Conservation (phyloP, 2,113 vertebrate genomes). For the Datnioides undecimradiatus region DNA sequence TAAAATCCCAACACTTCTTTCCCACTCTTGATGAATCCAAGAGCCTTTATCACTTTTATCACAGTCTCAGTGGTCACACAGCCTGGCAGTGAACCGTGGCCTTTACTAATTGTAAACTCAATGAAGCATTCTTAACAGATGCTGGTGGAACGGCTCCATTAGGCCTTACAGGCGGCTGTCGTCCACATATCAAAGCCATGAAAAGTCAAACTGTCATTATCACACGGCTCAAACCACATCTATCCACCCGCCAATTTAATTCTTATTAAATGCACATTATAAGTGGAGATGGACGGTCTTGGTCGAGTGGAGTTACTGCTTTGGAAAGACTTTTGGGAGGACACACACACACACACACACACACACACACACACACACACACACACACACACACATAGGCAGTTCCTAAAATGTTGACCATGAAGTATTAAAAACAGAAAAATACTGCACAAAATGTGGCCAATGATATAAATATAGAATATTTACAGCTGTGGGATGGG, state of each 20-base stretch:
- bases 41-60: conserved; percentile 28
- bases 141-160: conserved; percentile 83
- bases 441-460: not conserved
- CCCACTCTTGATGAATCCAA: not conserved
- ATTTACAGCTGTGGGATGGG: conserved; percentile 37
- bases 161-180: conserved; percentile 77
- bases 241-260: conserved; percentile 79
- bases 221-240: conserved; percentile 73
- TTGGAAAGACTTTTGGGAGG: conserved; percentile 72
- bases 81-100: conserved; percentile 77
- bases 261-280: conserved; percentile 85
- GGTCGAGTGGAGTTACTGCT: conserved; percentile 76
- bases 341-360: conserved; percentile 16
- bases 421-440: conserved; percentile 37
- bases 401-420: conserved; percentile 10
- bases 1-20: conserved; percentile 14
- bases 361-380: conserved; percentile 6
- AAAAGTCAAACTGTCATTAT: conserved; percentile 84
- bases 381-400: conserved; percentile 10
- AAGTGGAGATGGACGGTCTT: conserved; percentile 78
- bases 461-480: conserved; percentile 15
- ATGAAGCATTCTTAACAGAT: conserved; percentile 86
- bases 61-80: conserved; percentile 57
- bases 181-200: conserved; percentile 77
- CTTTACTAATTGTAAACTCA: conserved; percentile 83